Base-by-base conservation (phyloP, 2,113 vertebrate genomes). In the Ranitomeya imitator region DNA sequence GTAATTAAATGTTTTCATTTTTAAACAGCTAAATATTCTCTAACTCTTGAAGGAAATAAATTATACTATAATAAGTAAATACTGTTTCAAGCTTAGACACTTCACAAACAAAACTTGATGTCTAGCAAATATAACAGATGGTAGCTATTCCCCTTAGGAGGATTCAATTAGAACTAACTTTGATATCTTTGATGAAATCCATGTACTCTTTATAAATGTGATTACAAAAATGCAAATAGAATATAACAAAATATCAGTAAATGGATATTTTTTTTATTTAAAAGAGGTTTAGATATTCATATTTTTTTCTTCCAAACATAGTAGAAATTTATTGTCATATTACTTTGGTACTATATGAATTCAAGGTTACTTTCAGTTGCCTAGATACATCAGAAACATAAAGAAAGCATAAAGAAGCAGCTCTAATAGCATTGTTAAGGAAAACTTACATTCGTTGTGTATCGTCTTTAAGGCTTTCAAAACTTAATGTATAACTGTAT, bases 61-160 rank as follows among this genome's bases (percentile, higher is more conserved):
- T 63, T 55, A 86, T 65, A 55, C 76, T 45, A 86, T 79, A 79
- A 79, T 52, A 79, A 79, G 85, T 60, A 86, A 65, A 61, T 60
- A 81, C 54, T 61, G 37, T 67, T 88, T 74, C 54, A 88, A 88
- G 79, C 86, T 73, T 59, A 88, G 9, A 83, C 37, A 82, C 67
- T 74, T 83, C 69, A 82, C 31, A 83, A 83, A 60, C 77, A 80
- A 87, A 82, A 83, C 86, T 88, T 88, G 79, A 79, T 88, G 57
- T 76, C 79, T 88, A 52, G 15, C 69, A 83, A 83, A 60, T 76
- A 74, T 83, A 88, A 82, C 86, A 88, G 86, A 88, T 88, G 86
- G 86, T 18, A 61, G 55, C 60, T 88, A 83, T 88, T 88, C 79
- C 86, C 86, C 51, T 51, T 52, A 61, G 69, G 67, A 63, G 45